phyloP scores from a whole-genome alignment of 2,113 vertebrate genomes.

The Nothobranchius kuhntae region DNA sequence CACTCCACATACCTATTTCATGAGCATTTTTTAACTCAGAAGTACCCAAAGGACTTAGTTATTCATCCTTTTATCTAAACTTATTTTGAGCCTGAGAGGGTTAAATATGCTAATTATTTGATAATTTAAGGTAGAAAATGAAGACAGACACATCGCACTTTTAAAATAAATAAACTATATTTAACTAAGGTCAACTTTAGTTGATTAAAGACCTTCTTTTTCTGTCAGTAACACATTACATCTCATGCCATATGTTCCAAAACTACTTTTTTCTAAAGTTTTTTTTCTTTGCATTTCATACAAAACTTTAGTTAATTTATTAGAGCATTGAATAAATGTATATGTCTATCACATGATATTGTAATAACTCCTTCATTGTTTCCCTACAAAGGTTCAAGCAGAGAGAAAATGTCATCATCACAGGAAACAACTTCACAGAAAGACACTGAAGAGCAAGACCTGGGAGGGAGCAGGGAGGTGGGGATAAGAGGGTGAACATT shows the following conservation, averaged over 20 bases:
- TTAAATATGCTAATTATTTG: too few relatives aligned
- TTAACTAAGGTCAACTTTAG: constrained; percentile 74
- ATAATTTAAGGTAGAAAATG: constrained; percentile 25
- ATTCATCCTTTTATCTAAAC: too few relatives aligned
- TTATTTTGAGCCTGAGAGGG: too few relatives aligned
- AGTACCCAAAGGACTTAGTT: too few relatives aligned
- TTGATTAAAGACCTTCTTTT: constrained; percentile 70
- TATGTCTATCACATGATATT: constrained; percentile 69
- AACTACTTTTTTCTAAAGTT: constrained; percentile 46
- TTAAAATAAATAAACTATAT: constrained; percentile 84
- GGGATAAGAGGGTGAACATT: constrained; percentile 18
- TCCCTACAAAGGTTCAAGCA: constrained; percentile 76
- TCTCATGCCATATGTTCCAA: constrained; percentile 77
- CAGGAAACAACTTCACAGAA: constrained; percentile 68
- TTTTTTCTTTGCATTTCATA: constrained; percentile 44
- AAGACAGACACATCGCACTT: constrained; percentile 63
- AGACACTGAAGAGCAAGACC: constrained; percentile 71
- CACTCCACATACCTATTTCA: too few relatives aligned
- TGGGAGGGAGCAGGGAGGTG: constrained; percentile 5
- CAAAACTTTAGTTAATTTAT: constrained; percentile 71
- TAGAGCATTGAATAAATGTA: constrained; percentile 74
- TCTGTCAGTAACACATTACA: constrained; percentile 74
- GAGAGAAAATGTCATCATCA: constrained; percentile 70
- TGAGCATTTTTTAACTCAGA: too few relatives aligned
- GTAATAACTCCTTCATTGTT: constrained; percentile 67